A percentile compares a stretch with the other conserved stretches of the same genome.
Conservation (phyloP, 2,797 vertebrate species). For the Squalus acanthias region DNA sequence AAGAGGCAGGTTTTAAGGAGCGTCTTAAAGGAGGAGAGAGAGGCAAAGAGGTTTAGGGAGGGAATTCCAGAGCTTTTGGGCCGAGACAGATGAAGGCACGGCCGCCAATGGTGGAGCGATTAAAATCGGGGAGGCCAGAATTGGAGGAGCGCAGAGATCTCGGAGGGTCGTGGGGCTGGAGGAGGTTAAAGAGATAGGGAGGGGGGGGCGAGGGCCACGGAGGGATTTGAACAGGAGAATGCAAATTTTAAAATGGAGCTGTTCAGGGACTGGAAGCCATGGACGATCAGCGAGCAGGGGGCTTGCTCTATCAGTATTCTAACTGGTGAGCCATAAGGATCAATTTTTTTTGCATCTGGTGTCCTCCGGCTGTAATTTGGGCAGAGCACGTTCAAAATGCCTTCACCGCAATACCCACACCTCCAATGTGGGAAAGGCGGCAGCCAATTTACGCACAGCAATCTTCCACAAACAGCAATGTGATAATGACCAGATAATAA, state of each 20-base stretch:
- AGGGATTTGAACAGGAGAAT: neutral
- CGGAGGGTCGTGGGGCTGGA: neutral
- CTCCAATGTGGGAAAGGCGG: neutral
- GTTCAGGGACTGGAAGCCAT: neutral
- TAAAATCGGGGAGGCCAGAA: too few species aligned
- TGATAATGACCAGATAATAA: neutral
- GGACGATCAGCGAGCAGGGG: neutral
- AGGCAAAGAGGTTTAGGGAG: neutral
- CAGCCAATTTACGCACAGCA: neutral
- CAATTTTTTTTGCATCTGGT: neutral
- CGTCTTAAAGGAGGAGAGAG: neutral
- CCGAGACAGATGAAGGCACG: neutral
- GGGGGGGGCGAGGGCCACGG: neutral
- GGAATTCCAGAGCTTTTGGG: neutral
- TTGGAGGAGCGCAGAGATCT: neutral
- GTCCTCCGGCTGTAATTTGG: neutral
- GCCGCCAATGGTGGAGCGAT: neutral
- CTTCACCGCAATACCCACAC: neutral
- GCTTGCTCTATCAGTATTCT: neutral
- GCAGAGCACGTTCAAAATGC: neutral
- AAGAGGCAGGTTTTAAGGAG: neutral
- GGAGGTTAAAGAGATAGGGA: neutral
- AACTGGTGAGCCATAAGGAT: neutral
- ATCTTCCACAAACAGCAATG: neutral
- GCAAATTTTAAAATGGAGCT: neutral